These are phyloP conservation scores for Phania funesta DNA, from an alignment of 2,888 invertebrate species.

Conservation along the genomic window DNA sequence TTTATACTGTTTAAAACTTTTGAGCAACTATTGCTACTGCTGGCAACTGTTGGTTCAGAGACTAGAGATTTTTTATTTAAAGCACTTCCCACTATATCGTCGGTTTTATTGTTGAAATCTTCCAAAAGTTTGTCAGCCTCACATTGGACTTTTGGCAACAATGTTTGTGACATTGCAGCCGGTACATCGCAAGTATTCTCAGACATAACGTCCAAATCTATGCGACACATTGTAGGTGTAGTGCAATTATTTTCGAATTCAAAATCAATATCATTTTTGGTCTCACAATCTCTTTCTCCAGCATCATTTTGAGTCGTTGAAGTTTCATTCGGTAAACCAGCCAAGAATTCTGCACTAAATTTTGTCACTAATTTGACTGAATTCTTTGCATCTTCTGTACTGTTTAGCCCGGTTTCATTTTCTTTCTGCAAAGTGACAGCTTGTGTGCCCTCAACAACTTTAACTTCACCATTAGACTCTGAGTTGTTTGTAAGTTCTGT, in stretches of 20 bases:
- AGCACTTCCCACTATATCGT: constrained; percentile 22
- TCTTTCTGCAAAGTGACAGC: not conserved
- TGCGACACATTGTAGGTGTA: constrained; percentile 37
- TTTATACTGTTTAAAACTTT: not conserved
- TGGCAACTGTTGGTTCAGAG: not conserved
- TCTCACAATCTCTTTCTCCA: not conserved
- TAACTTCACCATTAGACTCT: not conserved
- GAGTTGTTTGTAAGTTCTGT: not conserved
- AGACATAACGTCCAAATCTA: constrained; percentile 39
- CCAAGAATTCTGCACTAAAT: constrained; percentile 50
- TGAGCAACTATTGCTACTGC: not conserved
- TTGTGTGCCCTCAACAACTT: not conserved
- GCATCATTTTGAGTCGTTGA: not conserved
- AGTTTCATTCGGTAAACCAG: constrained; percentile 35
- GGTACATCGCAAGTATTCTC: constrained; percentile 38
- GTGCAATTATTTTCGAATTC: constrained; percentile 41
- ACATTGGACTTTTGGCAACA: not conserved
- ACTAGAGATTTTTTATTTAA: constrained; percentile 1
- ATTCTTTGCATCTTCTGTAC: not conserved
- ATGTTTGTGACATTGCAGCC: not conserved
- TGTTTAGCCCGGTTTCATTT: not conserved
- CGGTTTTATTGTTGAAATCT: constrained; percentile 39
- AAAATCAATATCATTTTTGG: constrained; percentile 24
- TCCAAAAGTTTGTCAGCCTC: constrained; percentile 47
- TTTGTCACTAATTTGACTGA: not conserved